Evolutionary conservation across 2,113 vertebrate genomes (phyloP).

Genomic region (Circaetus gallicus): DNA sequence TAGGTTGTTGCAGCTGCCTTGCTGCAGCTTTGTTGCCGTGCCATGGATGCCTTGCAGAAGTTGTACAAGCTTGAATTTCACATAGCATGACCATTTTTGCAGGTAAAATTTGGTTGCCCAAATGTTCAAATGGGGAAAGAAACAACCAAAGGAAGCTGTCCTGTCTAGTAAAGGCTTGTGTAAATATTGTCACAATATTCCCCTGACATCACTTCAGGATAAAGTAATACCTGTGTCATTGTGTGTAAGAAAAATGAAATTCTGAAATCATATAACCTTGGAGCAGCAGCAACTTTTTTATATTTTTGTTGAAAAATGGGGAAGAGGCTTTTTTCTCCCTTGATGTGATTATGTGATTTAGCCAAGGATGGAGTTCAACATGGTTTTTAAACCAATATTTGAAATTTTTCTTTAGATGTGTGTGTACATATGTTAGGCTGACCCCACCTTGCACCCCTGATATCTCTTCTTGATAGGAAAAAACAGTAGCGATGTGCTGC

Average conservation of each 20-base stretch:
- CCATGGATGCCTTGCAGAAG: background rate
- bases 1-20: background rate
- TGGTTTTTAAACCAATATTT: background rate
- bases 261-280: background rate
- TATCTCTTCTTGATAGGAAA: background rate
- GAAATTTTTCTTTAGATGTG: background rate
- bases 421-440: background rate
- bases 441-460: no score
- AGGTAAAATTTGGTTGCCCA: background rate
- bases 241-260: background rate
- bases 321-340: background rate
- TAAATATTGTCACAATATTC: background rate
- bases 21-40: background rate
- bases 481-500: background rate
- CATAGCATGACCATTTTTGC: background rate
- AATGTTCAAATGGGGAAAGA: background rate
- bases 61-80: background rate
- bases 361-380: background rate
- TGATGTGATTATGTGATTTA: background rate
- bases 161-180: background rate
- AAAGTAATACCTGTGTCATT: background rate
- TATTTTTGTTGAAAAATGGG: background rate
- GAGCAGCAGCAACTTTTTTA: background rate
- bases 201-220: background rate
- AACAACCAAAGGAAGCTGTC: background rate